Evolutionary conservation across 2,888 invertebrate genomes (phyloP), one percentile per base, ranked within the genome.

Genomic region (Kuschelorhynchus macadamiae): DNA sequence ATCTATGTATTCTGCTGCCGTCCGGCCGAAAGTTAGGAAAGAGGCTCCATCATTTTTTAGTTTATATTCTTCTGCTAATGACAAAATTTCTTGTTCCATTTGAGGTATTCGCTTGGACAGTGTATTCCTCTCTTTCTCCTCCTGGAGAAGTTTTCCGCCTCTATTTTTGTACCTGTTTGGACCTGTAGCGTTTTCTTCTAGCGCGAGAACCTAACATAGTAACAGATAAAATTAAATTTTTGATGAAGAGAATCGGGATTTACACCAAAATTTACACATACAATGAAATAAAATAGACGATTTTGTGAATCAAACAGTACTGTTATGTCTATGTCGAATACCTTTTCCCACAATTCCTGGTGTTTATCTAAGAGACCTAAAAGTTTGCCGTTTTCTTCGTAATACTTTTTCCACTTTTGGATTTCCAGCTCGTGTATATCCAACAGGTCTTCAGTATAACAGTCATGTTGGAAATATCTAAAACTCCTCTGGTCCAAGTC

Each of bases 71-170:
- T 59, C 59, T 1, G 67, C 32, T 53, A 91, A 74, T 0, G 86
- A 84, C 1, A 84, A 83, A 0, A 94, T 84, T 77, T 90, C 88
- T 0, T 86, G 86, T 81, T 93, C 93, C 39, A 93, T 88, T 83
- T 91, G 90, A 0, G 94, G 93, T 52, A 94, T 82, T 83, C 91
- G 86, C 71, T 84, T 91, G 32, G 88, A 87, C 8, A 95, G 87
- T 7, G 88, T 86, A 80, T 94, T 96, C n/a, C 96, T 85, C 77
- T 94, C 93, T 75, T 91, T 94, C 81, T 97, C 96, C 80, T 96
- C 96, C 55, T 89, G 88, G 0, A 97, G 83, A 4, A 97, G 84
- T 72, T 93, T 92, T 0, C 96, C 95, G 0, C 96, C 96, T 33
- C 97, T 88, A 82, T 96, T 96, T 75, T 94, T 91, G 79, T 91